Evolutionary conservation across 2,888 invertebrate genomes (phyloP).

Genomic region (Xiphydria camelus): DNA sequence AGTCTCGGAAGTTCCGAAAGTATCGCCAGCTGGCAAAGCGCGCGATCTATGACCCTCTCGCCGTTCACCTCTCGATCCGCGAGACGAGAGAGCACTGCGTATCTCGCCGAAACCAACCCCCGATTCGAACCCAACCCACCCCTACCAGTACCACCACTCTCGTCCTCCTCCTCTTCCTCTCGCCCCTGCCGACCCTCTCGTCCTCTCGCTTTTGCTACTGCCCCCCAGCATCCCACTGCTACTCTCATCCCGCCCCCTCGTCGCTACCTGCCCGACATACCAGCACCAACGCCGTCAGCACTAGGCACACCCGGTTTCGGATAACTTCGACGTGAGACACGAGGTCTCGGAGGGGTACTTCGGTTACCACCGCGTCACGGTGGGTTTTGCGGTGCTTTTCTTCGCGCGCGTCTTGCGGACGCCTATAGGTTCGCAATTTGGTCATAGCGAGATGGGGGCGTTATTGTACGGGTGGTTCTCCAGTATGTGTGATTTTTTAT

Average conservation of each 20-base stretch:
- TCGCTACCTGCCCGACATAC: slow-evolving; percentile 9
- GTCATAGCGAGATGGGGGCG: no score
- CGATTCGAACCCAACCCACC: slow-evolving; percentile 31
- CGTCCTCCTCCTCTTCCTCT: slow-evolving; percentile 7
- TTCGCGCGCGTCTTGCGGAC: no score
- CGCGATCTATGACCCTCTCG: no score
- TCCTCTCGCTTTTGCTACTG: slow-evolving; percentile 1
- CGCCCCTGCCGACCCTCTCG: slow-evolving; percentile 5
- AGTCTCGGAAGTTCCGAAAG: no score
- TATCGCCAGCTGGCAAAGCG: no score
- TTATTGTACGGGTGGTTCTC: no score
- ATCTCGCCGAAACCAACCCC: slow-evolving; percentile 41
- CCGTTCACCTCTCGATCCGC: slow-evolving; percentile 42
- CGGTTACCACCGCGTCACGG: no score
- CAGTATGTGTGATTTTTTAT: no score
- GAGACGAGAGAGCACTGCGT: slow-evolving; percentile 46
- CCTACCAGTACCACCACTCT: slow-evolving; percentile 13
- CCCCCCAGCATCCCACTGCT: slow-evolving; percentile 10
- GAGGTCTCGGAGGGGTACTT: no score
- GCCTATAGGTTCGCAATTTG: no score
- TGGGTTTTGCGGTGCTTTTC: no score
- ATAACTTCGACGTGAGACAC: no score
- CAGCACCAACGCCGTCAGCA: background rate
- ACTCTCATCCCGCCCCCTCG: slow-evolving; percentile 15
- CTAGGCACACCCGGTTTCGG: background rate